Evolutionary conservation across 1,140 invertebrate species (phyloP).

Genomic region (Leptopilina clavipes): DNA sequence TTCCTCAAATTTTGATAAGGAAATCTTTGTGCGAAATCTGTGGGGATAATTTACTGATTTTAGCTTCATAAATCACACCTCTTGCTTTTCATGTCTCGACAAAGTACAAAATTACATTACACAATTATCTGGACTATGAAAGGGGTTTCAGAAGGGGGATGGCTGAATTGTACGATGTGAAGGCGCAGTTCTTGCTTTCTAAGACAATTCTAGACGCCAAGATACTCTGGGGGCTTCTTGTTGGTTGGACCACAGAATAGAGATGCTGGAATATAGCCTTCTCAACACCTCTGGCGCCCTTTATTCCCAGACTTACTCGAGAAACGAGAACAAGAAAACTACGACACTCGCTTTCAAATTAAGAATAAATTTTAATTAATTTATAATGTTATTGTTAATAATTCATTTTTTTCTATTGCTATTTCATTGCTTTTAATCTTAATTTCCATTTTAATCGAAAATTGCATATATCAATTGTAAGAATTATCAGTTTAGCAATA

Average conservation of each 20-base stretch:
- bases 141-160: neutral
- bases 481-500: neutral
- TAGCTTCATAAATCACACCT: constrained; percentile 11
- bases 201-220: constrained; percentile 24
- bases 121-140: constrained; percentile 24
- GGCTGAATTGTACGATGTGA: neutral
- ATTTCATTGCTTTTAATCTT: too few species aligned
- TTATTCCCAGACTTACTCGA: constrained; percentile 2
- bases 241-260: constrained; percentile 30
- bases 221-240: constrained; percentile 24
- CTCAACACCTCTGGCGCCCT: neutral
- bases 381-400: neutral
- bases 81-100: neutral
- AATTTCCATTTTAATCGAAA: neutral
- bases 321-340: constrained; percentile 8
- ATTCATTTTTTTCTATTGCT: too few species aligned
- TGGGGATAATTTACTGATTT: neutral
- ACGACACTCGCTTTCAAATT: neutral
- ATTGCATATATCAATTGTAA: neutral
- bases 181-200: constrained; percentile 4
- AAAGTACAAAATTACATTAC: constrained; percentile 27
- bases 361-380: neutral
- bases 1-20: neutral
- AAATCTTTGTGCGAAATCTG: neutral
- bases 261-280: constrained; percentile 9